A percentile compares a stretch with the other conserved stretches of the same genome.
Evolutionary conservation across 2,888 invertebrate genomes (phyloP).

Genomic region (Drosophila ustulata): DNA sequence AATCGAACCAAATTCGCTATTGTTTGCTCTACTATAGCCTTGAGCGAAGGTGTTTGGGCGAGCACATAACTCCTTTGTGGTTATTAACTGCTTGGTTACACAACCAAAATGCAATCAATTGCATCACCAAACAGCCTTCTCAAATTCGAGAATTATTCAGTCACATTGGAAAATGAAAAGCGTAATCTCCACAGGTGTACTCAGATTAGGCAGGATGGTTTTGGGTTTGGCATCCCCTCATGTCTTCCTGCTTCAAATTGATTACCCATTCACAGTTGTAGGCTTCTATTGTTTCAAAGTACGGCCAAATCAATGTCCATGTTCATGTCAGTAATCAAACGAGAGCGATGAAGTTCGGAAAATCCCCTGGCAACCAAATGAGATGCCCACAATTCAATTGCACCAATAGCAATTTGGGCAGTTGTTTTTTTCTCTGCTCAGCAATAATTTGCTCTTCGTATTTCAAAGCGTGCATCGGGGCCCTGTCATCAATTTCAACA

Average conservation of each 20-base stretch:
- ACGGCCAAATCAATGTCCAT: background rate
- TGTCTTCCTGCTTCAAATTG: constrained; percentile 5
- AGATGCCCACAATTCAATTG: background rate
- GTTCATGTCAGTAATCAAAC: background rate
- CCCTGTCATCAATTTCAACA: background rate
- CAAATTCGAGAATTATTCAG: background rate
- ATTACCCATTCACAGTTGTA: constrained; percentile 1
- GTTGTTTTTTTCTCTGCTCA: background rate
- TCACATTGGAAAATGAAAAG: background rate
- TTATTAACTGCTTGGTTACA: background rate
- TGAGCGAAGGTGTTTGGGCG: background rate
- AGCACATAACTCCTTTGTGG: background rate
- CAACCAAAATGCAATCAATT: background rate
- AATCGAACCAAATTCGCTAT: background rate
- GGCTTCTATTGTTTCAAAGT: constrained; percentile 12
- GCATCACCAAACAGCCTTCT: background rate
- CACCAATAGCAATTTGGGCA: background rate
- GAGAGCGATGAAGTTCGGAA: background rate
- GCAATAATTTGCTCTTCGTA: background rate
- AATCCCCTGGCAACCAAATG: background rate
- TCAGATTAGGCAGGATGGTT: background rate
- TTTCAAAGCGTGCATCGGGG: constrained; percentile 1
- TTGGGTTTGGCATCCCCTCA: background rate
- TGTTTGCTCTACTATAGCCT: background rate
- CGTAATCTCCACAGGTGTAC: background rate